Evolutionary conservation across 2,888 invertebrate genomes (phyloP), one percentile per base, ranked within the genome.

Genomic region (Acrocera orbiculus): DNA sequence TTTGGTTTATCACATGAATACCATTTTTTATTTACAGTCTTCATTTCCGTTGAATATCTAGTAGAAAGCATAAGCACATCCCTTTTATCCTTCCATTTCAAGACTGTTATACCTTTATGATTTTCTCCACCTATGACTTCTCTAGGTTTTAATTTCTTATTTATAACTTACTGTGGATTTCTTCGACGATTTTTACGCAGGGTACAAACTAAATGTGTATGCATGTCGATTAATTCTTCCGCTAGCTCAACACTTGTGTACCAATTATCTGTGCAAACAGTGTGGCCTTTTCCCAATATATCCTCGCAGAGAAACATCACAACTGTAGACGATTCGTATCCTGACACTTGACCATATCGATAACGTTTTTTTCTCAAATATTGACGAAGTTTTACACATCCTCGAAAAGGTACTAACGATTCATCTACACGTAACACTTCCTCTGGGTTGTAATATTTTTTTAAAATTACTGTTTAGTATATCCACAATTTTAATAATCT

Each of bases 61-160:
- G 23, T 34, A 28, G 28, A 34, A 34, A 32, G 32, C 32, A 32
- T 32, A 10, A 38, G 16, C 13, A 40, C 34, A 27, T 38, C 38
- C 16, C 38, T 25, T 16, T 34, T 38, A 22, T 38, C 24, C 24
- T 32, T 25, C 25, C 23, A 25, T 32, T 32, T 25, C 34, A 34
- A 27, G 27, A 19, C 28, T 13, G 27, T 22, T 34, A 31, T 24
- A 24, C 5, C 31, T 23, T 31, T 31, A 17, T 24, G n/a, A 31
- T 31, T 31, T 31, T 20, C 31, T 24, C 31, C 16, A 31, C 2
- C 31, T 31, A 31, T 31, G 24, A 31, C 31, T 31, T 31, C 11
- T 15, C 31, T 25, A 24, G 5, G 24, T 31, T 31, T 31, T 31
- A 31, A 31, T 22, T 31, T 24, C 24, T 31, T 20, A 25, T 24